phyloP scores from a whole-genome alignment of 2,888 invertebrate genomes.

The Drosophila kuntzei region DNA sequence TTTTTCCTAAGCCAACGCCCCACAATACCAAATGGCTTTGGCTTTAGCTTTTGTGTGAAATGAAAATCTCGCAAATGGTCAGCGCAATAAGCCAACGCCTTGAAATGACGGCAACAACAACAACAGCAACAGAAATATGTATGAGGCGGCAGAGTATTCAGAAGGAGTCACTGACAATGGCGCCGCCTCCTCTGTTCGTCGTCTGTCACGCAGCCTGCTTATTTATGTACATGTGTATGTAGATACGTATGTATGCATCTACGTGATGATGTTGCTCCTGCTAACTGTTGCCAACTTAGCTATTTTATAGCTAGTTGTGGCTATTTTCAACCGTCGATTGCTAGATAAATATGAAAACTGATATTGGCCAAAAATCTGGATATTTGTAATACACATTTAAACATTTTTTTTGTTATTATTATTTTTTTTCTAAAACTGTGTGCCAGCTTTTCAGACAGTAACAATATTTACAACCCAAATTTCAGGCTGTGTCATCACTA shows the following conservation, averaged over 20 bases:
- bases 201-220: conserved; percentile 55
- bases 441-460: no score
- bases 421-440: no score
- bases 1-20: conserved; percentile 51
- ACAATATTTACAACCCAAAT: no score
- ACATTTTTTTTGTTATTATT: no score
- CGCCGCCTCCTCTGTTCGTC: conserved; percentile 47
- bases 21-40: conserved; percentile 36
- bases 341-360: no score
- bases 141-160: conserved; percentile 3
- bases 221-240: conserved; percentile 44
- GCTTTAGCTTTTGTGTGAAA: conserved; percentile 29
- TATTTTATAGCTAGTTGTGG: no score
- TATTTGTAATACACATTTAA: no score
- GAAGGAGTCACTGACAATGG: conserved; percentile 44
- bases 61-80: conserved; percentile 53
- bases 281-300: no score
- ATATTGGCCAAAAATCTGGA: no score
- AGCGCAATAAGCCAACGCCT: conserved; percentile 67
- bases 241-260: not conserved
- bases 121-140: conserved; percentile 18
- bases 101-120: conserved; percentile 41
- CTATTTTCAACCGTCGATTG: no score
- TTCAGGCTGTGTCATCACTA: no score
- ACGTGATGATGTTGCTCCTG: conserved; percentile 21